Conservation (phyloP, 2,113 vertebrate species). For the Desmodus rotundus region DNA sequence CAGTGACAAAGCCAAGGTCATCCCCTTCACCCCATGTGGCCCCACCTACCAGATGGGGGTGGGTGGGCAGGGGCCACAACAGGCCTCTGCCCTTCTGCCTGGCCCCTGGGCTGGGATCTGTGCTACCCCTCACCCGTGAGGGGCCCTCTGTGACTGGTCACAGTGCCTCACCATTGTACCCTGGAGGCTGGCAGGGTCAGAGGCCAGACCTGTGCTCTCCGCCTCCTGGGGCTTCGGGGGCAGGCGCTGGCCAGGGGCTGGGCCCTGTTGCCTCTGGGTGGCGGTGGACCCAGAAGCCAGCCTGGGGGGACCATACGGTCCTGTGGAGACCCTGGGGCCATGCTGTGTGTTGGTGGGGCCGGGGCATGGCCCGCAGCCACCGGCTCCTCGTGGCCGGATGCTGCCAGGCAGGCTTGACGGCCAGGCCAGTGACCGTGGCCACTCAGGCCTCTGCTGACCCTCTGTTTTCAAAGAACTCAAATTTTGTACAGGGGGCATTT, state of each 20-base stretch:
- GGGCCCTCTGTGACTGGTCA: too few species aligned
- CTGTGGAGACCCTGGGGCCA: background rate
- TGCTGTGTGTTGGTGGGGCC: too few species aligned
- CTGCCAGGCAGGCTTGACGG: background rate
- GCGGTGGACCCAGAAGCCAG: background rate
- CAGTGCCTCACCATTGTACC: rapidly evolving
- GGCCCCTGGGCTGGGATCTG: background rate
- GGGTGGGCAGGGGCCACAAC: background rate
- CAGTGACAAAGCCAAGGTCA: background rate
- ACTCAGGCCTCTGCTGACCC: background rate
- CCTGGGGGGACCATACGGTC: background rate
- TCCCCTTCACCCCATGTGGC: background rate
- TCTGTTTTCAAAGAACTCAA: background rate
- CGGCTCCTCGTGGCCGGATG: rapidly evolving
- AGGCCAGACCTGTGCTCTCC: background rate
- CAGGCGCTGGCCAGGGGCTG: background rate
- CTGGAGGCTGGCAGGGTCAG: too few species aligned
- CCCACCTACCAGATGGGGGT: background rate
- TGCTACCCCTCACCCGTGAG: background rate
- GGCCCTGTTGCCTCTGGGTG: background rate
- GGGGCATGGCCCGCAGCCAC: background rate
- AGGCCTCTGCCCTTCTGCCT: background rate
- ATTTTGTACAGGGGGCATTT: background rate
- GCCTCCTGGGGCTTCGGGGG: background rate
- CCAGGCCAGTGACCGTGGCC: background rate